Base-by-base conservation (phyloP, 2,888 invertebrate genomes). In the Erebia aethiops region DNA sequence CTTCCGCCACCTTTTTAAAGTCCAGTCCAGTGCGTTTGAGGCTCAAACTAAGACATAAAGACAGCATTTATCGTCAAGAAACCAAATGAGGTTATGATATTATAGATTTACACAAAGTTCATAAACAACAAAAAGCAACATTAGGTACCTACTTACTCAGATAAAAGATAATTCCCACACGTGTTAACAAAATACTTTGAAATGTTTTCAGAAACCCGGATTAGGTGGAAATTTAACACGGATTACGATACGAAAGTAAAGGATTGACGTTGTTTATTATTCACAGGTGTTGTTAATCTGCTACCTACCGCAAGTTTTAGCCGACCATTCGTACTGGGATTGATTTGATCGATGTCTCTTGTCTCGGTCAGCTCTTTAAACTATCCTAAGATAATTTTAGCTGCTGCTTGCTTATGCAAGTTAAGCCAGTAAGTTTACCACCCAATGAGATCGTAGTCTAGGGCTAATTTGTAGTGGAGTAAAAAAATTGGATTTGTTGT, bases 251-350 rank as follows among this genome's bases (percentile, higher is more conserved):
- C 49, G 14, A 13, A 16, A 11, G 49, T 49, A 62, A 62, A 46
- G 62, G 49, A 62, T 62, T 62, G 62, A 21, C 21, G 46, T 62
- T 62, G 62, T 52, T 54, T 52, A 52, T 52, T 64, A 64, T 52
- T 64, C 52, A 64, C 52, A 64, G 52, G 64, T 52, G 54, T 54
- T 41, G 16, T 54, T 64, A 64, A 64, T 62, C 62, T 16, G 41
- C 52, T 10, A 52, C 52, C 52, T 16, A 9, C 64, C 64, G 16
- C 64, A 64, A 64, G 16, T 52, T 62, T 41, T 41, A 54, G 14
- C 64, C 64, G 41, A 13, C 41, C 26, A 64, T 64, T 64, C 41
- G 64, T 64, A 13, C 46, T 8, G 51, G 64, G 54, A 54, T 64
- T 54, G 54, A 35, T 11, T 52, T 2, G 52, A 52, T 26, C 16